Percentiles rank a stretch among this genome's conserved stretches.
phyloP scores from a whole-genome alignment of 2,888 invertebrate genomes.

The Miltochrista miniata region DNA sequence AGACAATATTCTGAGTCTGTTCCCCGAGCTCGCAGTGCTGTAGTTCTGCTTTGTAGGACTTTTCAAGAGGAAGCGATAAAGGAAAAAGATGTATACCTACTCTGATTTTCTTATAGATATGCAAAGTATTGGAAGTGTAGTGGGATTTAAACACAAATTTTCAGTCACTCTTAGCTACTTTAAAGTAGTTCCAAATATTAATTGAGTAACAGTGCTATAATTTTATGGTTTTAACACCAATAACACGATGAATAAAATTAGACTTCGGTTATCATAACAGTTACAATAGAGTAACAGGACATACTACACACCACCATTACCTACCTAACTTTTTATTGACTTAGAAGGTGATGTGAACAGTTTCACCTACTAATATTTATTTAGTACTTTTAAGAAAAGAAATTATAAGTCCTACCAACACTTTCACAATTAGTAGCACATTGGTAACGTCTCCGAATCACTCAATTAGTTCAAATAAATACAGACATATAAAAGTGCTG shows the following conservation, averaged over 20 bases:
- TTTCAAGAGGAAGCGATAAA: constrained; percentile 49
- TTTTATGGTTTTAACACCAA: no score
- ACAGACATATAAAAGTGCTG: constrained; percentile 65
- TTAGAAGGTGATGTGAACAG: no score
- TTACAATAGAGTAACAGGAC: no score
- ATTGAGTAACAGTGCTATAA: no score
- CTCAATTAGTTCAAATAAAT: constrained; percentile 46
- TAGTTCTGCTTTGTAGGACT: constrained; percentile 49
- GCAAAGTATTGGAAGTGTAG: constrained; percentile 39
- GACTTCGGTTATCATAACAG: no score
- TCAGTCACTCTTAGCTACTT: background rate
- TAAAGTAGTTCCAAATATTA: background rate
- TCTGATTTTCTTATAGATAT: constrained; percentile 54
- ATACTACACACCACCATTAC: no score
- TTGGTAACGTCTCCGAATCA: constrained; percentile 27
- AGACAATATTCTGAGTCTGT: constrained; percentile 53
- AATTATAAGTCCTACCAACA: no score
- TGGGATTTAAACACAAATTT: background rate
- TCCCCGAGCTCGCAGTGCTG: constrained; percentile 36
- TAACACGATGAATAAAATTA: no score
- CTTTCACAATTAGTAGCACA: background rate
- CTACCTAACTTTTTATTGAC: no score
- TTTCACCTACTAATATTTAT: no score
- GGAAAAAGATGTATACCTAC: constrained; percentile 49
- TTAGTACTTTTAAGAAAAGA: no score